Evolutionary conservation across 2,113 vertebrate species (phyloP), one percentile per base, ranked within the genome.

Genomic region (Notothenia coriiceps): DNA sequence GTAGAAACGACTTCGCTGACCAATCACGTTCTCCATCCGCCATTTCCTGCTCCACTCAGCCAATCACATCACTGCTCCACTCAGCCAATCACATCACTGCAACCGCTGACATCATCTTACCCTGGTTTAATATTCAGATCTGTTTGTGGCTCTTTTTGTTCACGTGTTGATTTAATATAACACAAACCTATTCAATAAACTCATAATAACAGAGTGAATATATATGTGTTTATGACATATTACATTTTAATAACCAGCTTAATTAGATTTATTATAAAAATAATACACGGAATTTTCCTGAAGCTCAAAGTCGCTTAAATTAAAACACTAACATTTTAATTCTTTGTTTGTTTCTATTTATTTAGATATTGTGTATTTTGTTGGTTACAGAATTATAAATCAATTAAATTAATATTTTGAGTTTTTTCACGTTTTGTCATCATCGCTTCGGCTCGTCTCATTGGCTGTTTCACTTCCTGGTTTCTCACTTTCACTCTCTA

Each of bases 1-100:
- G 91, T 92, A 92, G 75, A 88, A 66, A 77, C 76, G 67, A 62
- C 40, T 18, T 69, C 10, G 50, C 40, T 56, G 50, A 70, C 80
- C 56, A 70, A 15, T 78, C 72, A 70, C 77, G 25, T 54, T 68
- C 50, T 25, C 35, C 82, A 85, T 86, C 72, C 14, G 18, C 66
- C 86, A 87, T 80, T 10, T n/a, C 56, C 75, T 15, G 43, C 75
- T 4, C 35, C 87, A 89, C 68, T 13, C 61, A 46, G 63, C 71
- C 51, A 62, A 40, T 78, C 49, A 75, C 76, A 35, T 35, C 35
- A 35, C 35, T 35, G 35, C 35, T 80, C 25, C 25, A 25, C 25
- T 29, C 29, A 29, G 29, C 29, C 29, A 29, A 29, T 29, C 29
- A 29, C 76, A 40, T 40, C 35, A 40, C 35, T 40, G 35, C 35